phyloP scores from a whole-genome alignment of 2,797 vertebrate genomes.

The Octomys mimax region DNA sequence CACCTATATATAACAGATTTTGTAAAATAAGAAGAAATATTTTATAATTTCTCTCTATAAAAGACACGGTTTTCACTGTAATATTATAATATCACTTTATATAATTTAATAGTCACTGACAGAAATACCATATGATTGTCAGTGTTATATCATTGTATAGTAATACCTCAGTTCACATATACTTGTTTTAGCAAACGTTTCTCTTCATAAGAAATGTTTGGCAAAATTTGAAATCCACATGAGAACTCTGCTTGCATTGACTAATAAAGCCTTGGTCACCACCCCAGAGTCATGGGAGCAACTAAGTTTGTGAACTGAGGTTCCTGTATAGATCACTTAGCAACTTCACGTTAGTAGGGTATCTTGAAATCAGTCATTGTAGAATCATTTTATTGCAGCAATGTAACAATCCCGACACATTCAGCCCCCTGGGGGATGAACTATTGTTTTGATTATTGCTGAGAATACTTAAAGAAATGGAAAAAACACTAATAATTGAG shows the following conservation, averaged over 20 bases:
- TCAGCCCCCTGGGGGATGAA: not conserved
- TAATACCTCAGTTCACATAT: not conserved
- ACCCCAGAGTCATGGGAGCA: not conserved
- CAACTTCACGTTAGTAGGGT: not conserved
- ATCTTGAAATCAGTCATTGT: not conserved
- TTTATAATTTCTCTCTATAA: not conserved
- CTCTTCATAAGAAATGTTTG: not conserved
- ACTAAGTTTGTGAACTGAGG: not conserved
- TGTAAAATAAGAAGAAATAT: not conserved
- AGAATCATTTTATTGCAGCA: not conserved
- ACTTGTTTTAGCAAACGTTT: not conserved
- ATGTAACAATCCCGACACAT: not conserved
- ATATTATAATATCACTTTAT: not conserved
- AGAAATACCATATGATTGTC: not conserved
- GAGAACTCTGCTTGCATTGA: not conserved
- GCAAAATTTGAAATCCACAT: not conserved
- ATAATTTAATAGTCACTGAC: not conserved
- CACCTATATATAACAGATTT: not conserved
- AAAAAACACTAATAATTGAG: slow-evolving; percentile 13
- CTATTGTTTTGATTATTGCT: slow-evolving; percentile 13
- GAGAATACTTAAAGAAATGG: not conserved
- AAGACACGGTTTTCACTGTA: not conserved
- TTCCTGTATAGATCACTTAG: not conserved
- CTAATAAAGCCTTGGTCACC: not conserved
- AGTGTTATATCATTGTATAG: not conserved